These are phyloP conservation scores for Therioaphis trifolii DNA, from an alignment of 2,888 invertebrate species.

Conservation along the genomic window DNA sequence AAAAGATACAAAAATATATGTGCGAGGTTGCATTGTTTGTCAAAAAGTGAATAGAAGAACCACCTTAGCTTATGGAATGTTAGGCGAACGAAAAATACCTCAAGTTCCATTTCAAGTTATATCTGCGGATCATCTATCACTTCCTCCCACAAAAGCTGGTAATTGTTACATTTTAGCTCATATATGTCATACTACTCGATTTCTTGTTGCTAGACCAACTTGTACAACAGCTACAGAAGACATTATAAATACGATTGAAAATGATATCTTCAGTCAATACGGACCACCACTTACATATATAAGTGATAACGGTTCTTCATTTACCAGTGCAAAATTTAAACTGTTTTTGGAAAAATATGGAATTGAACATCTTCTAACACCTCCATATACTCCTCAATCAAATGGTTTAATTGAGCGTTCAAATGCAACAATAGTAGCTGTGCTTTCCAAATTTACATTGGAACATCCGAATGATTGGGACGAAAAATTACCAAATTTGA, in stretches of 20 bases:
- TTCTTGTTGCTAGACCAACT: constrained; percentile 30
- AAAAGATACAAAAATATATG: neutral
- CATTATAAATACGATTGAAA: neutral
- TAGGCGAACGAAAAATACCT: too few species aligned
- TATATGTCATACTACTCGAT: constrained; percentile 29
- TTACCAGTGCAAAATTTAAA: neutral
- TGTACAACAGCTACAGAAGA: neutral
- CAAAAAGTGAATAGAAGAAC: neutral
- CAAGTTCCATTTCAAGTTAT: constrained; percentile 34
- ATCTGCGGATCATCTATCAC: constrained; percentile 22
- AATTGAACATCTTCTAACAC: neutral
- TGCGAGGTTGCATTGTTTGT: neutral
- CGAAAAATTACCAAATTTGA: neutral
- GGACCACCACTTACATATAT: neutral
- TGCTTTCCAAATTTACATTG: neutral
- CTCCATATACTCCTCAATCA: neutral
- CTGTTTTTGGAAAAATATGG: neutral
- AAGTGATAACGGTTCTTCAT: neutral
- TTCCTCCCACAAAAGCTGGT: constrained; percentile 10
- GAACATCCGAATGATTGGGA: neutral
- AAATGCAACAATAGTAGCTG: neutral
- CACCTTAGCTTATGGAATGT: too few species aligned
- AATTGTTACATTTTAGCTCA: constrained; percentile 26
- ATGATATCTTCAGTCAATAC: neutral
- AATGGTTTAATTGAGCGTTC: neutral